A percentile compares a stretch with the other conserved stretches of the same genome.
Conservation (phyloP, 2,113 vertebrate genomes). For the Pseudorectes ferrugineus region DNA sequence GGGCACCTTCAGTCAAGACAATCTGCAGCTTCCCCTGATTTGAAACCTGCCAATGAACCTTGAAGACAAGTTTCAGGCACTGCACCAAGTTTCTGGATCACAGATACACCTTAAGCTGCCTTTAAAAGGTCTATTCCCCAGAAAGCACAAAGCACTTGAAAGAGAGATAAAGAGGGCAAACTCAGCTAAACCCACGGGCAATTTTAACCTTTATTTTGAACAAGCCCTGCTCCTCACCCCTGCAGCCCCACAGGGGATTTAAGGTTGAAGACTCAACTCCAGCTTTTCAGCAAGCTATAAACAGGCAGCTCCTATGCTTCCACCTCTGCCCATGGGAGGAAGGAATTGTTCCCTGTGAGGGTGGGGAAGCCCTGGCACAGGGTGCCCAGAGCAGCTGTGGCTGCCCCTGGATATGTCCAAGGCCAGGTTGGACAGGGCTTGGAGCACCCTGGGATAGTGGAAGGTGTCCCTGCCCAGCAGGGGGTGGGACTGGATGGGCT, state of each 20-base stretch:
- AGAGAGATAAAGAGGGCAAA: not conserved
- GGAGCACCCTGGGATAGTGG: fast-evolving
- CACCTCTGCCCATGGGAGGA: not conserved
- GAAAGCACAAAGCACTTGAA: not conserved
- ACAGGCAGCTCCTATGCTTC: not conserved
- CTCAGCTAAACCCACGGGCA: not conserved
- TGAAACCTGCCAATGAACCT: not conserved
- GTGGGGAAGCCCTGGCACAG: not conserved
- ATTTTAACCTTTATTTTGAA: not conserved
- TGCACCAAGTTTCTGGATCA: not conserved
- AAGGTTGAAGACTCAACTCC: not conserved
- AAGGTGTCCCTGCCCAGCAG: not conserved
- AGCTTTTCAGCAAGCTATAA: not conserved
- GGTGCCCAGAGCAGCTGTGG: not conserved
- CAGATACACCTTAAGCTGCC: not conserved
- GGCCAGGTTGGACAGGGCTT: fast-evolving
- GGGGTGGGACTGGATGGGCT: not conserved
- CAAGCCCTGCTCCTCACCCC: not conserved
- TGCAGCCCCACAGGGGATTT: not conserved
- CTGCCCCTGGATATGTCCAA: not conserved
- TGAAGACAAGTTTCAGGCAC: not conserved
- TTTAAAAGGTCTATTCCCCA: not conserved
- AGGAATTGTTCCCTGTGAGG: fast-evolving
- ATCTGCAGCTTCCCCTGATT: not conserved
- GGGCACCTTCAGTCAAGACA: not conserved